phyloP scores from a whole-genome alignment of 2,888 invertebrate species.

The Linnaemya vulpina region DNA sequence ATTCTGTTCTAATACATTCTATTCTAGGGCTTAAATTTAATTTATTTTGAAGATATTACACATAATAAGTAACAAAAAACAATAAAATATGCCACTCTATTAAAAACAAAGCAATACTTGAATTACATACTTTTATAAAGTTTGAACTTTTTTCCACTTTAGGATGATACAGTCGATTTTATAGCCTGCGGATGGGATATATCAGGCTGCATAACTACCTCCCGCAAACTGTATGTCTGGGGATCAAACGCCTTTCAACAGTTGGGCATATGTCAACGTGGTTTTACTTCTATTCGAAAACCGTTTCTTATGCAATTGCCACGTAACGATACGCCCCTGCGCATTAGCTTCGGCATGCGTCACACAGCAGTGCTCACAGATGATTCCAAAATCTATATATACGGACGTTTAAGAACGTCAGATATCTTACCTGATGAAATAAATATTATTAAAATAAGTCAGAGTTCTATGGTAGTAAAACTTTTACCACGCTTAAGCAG shows the following conservation, averaged over 20 bases:
- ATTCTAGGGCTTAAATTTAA: too few species aligned
- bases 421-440: conserved; percentile 78
- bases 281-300: conserved; percentile 79
- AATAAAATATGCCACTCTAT: too few species aligned
- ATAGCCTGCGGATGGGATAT: conserved; percentile 93
- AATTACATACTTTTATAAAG: background rate
- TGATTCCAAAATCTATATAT: conserved; percentile 80
- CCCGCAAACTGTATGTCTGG: conserved; percentile 90
- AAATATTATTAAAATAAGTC: conserved; percentile 77
- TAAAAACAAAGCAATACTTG: too few species aligned
- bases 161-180: conserved; percentile 86
- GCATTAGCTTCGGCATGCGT: conserved; percentile 80
- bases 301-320: conserved; percentile 80
- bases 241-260: conserved; percentile 92
- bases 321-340: conserved; percentile 77
- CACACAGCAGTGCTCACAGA: conserved; percentile 80
- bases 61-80: too few species aligned
- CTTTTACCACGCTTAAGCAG: conserved; percentile 76
- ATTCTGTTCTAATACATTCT: too few species aligned
- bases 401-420: conserved; percentile 79
- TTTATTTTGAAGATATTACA: background rate
- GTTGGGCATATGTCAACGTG: conserved; percentile 86
- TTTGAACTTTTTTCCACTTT: conserved; percentile 67
- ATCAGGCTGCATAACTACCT: conserved; percentile 88
- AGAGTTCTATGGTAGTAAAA: conserved; percentile 79